Evolutionary conservation across 2,888 invertebrate species (phyloP).

Genomic region (Adineta ricciae): DNA sequence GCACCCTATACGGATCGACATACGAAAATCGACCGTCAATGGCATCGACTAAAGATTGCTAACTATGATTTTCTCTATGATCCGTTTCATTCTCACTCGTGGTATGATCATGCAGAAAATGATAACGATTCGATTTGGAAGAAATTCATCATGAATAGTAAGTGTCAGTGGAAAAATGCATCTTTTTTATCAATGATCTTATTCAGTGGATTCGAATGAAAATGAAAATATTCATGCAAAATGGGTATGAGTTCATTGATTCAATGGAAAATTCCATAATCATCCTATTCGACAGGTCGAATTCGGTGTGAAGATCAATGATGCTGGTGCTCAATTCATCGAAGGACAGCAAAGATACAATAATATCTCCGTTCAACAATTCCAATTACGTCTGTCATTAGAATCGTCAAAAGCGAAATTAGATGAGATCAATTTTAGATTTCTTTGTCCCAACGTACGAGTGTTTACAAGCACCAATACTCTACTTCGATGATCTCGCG

Average conservation of each 20-base stretch:
- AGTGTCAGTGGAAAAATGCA: neutral
- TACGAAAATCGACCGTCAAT: neutral
- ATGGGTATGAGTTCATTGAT: neutral
- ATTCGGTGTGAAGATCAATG: neutral
- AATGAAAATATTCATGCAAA: neutral
- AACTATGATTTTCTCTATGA: conserved; percentile 9
- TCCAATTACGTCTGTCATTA: neutral
- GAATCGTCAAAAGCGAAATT: too few relatives aligned
- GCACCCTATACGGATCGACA: neutral
- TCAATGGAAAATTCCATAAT: too few relatives aligned
- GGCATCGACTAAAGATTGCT: neutral
- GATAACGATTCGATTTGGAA: neutral
- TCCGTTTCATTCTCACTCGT: neutral
- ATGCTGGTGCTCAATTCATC: neutral
- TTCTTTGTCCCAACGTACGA: neutral
- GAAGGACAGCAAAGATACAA: neutral
- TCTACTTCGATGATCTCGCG: neutral
- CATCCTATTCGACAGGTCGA: neutral
- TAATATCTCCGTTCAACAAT: neutral
- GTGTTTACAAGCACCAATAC: neutral
- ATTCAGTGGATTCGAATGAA: neutral
- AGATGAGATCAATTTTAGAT: neutral
- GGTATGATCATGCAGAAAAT: neutral
- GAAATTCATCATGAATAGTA: neutral
- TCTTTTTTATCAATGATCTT: too few relatives aligned